Base-by-base conservation (phyloP, 2,888 invertebrate species). In the Serripes groenlandicus region DNA sequence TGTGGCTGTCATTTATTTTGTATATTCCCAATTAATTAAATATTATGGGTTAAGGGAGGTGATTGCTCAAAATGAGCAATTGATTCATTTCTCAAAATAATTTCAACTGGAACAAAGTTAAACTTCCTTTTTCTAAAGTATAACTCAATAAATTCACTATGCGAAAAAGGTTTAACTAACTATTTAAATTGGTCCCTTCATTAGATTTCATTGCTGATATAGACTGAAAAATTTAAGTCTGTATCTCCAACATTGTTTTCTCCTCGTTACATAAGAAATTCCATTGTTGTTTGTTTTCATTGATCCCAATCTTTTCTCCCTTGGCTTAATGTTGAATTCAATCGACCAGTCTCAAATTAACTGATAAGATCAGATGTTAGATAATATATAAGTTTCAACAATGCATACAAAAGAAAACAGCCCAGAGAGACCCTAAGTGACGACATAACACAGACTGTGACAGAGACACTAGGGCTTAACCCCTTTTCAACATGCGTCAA, bases 321-420 rank as follows among this genome's bases (percentile, higher is more conserved):
- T n/a, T 56, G 30, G 26, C 9, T 30, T 30, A 66, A 23, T 9
- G 23, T 42, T 66, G 37, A 34, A 66, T 66, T 35, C 66, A 66
- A 66, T 42, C 42, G 66, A 66, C 66, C 66, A 66, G 66, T 66
- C 66, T 28, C 23, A 66, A 42, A 26, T 62, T 37, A 42, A 26
- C 26, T 66, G 66, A 66, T 66, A 66, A 66, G 66, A 66, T 66
- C 66, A 18, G 21, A 28, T 0, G 42, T 66, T 35, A 42, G 42
- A 42, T 66, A 66, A 42, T 66, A 42, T 9, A 15, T 37, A 66
- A 42, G 26, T n/a, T 42, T 66, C 21, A 62, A 62, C 62, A 62
- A 62, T 62, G 34, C 62, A n/a, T 62, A 21, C 62, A 62, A 62
- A 34, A 62, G 30, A 32, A 62, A 62, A 34, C 34, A 34, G 32